Evolutionary conservation across 2,113 vertebrate species (phyloP), one percentile per base, ranked within the genome.

Genomic region (Actinemys pallida): DNA sequence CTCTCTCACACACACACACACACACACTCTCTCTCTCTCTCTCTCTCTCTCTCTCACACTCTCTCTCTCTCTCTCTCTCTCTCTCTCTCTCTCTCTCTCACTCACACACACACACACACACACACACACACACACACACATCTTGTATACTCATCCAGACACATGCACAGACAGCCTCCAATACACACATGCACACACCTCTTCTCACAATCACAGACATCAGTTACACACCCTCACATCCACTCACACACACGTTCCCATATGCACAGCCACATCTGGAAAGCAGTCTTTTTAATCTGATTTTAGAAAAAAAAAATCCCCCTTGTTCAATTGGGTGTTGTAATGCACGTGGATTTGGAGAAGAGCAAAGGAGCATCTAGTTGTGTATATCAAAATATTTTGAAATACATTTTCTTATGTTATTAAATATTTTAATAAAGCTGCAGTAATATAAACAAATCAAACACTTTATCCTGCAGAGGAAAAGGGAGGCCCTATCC

Each of bases 341-440:
- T 0, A 39, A 8, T 13, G 2, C n/a, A 4, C 0, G 10, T 25
- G 29, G n/a, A 1, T 6, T 7, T 5, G 9, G 4, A n/a, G 45
- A 57, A 45, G 5, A 3, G 0, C 65, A 93, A 62, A 6, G 81
- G 24, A 39, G 19, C 9, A 39, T 72, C 65, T 8, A 4, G 8
- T 47, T 3, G 79, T 86, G n/a, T 42, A 19, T 11, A 22, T 0
- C 16, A 49, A 0, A 29, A 57, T 1, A 1, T 47, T 19, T 86
- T 91, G 88, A 93, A 90, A 59, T 47, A 0, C 45, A 35, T 11
- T 2, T 76, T n/a, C 47, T 96, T n/a, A 54, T 76, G 93, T 54
- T 59, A 86, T 17, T 86, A 56, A 49, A 81, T 96, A 24, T 94
- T 96, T 88, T n/a, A 72, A 80, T 93, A 90, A 91, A 82, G 6